These are phyloP conservation scores for Gallinago nigripennis DNA, from an alignment of 2,797 vertebrate species.

Conservation along the genomic window DNA sequence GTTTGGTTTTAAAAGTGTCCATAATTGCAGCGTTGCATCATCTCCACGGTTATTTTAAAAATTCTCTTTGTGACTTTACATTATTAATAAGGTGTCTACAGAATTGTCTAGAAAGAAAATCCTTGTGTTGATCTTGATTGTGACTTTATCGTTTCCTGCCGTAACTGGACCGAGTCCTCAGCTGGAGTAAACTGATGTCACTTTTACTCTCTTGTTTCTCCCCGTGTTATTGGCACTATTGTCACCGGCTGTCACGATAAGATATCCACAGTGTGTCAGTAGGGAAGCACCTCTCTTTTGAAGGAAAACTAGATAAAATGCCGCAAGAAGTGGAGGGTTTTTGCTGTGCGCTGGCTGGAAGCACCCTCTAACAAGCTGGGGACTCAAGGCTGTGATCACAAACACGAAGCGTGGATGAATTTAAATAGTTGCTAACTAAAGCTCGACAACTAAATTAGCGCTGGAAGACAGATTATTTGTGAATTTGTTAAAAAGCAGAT, in stretches of 20 bases:
- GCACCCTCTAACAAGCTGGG: accelerated
- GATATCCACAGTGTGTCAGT: background rate
- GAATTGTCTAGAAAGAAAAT: background rate
- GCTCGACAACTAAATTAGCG: background rate
- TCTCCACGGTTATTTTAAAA: slow-evolving; percentile 27
- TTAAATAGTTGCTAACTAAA: background rate
- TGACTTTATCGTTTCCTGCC: accelerated
- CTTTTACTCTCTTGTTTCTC: background rate
- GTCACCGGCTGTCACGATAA: background rate
- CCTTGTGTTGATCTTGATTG: background rate
- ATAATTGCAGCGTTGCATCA: background rate
- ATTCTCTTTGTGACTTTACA: slow-evolving; percentile 28
- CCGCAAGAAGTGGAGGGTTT: background rate
- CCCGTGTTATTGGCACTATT: background rate
- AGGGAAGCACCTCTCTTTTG: background rate
- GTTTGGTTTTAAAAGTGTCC: background rate
- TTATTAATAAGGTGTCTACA: slow-evolving; percentile 52
- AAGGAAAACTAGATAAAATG: background rate
- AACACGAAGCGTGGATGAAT: background rate
- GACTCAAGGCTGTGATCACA: background rate
- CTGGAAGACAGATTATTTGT: background rate
- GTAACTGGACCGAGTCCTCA: background rate
- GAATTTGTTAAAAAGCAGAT: background rate
- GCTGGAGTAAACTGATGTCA: background rate
- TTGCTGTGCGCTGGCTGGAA: background rate